These are phyloP conservation scores for Uromys caudimaculatus DNA, from an alignment of 2,797 vertebrate genomes.

Conservation along the genomic window DNA sequence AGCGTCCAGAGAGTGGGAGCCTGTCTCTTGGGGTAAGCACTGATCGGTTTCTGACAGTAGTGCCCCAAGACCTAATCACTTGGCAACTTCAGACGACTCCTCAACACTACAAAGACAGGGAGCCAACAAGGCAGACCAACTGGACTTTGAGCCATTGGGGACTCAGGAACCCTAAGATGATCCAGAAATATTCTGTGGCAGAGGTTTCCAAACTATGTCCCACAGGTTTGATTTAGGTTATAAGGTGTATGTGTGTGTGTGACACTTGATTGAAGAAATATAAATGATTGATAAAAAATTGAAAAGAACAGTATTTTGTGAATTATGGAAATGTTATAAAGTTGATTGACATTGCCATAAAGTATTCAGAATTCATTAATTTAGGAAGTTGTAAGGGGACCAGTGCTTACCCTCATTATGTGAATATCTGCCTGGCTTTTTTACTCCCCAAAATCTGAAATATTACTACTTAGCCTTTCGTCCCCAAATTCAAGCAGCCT, in stretches of 20 bases:
- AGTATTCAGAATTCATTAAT: not conserved
- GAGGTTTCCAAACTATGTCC: not conserved
- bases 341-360: not conserved
- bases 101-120: not conserved
- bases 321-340: not conserved
- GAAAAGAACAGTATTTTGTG: not conserved
- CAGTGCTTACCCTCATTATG: not conserved
- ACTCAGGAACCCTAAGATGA: not conserved
- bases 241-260: not conserved
- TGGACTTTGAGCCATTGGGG: not conserved
- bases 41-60: not conserved
- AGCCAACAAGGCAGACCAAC: not conserved
- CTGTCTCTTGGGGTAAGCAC: not conserved
- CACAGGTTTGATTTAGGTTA: not conserved
- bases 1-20: not conserved
- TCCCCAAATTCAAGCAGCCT: not conserved
- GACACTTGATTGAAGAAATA: not conserved
- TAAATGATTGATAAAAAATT: not conserved
- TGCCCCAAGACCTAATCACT: not conserved
- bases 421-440: not conserved
- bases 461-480: not conserved
- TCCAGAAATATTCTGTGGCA: not conserved
- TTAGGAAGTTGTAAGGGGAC: not conserved
- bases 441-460: slow-evolving; percentile 26
- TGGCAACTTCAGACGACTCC: too few species aligned